A percentile compares a stretch with the other conserved stretches of the same genome.
These are phyloP conservation scores for Caradrina clavipalpis DNA, from an alignment of 2,888 invertebrate species.

Conservation along the genomic window DNA sequence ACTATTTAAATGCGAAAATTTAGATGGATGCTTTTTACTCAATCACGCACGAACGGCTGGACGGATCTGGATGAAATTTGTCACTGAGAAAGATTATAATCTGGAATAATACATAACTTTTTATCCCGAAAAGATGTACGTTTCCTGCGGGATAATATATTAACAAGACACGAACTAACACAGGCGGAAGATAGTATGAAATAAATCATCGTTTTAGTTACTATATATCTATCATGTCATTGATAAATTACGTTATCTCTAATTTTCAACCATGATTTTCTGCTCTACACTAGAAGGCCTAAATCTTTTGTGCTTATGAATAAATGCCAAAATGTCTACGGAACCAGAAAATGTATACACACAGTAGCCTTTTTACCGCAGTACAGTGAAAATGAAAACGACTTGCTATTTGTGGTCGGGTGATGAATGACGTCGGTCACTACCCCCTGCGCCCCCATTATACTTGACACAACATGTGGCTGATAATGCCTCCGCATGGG, in stretches of 20 bases:
- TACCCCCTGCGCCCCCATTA: slow-evolving; percentile 80
- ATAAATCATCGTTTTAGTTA: not conserved
- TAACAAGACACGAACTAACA: too few relatives aligned
- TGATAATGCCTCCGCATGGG: slow-evolving; percentile 75
- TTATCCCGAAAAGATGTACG: too few relatives aligned
- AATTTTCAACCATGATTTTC: not conserved
- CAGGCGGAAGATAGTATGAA: too few relatives aligned
- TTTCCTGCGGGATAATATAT: too few relatives aligned
- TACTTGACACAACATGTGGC: slow-evolving; percentile 86
- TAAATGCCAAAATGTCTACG: slow-evolving; percentile 18
- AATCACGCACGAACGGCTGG: too few relatives aligned
- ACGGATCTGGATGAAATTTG: too few relatives aligned
- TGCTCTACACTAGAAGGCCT: not conserved
- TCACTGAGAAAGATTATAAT: too few relatives aligned
- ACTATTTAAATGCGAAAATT: too few relatives aligned
- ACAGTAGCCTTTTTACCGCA: slow-evolving; percentile 71
- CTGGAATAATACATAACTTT: too few relatives aligned
- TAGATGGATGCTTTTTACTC: too few relatives aligned
- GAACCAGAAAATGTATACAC: slow-evolving; percentile 47
- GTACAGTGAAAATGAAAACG: slow-evolving; percentile 80
- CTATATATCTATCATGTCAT: not conserved
- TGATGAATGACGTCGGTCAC: slow-evolving; percentile 86
- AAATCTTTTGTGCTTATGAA: not conserved
- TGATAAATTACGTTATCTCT: not conserved
- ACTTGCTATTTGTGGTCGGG: slow-evolving; percentile 78